A percentile compares a stretch with the other conserved stretches of the same genome.
Evolutionary conservation across 2,888 invertebrate species (phyloP).

Genomic region (Cybosia mesomella): DNA sequence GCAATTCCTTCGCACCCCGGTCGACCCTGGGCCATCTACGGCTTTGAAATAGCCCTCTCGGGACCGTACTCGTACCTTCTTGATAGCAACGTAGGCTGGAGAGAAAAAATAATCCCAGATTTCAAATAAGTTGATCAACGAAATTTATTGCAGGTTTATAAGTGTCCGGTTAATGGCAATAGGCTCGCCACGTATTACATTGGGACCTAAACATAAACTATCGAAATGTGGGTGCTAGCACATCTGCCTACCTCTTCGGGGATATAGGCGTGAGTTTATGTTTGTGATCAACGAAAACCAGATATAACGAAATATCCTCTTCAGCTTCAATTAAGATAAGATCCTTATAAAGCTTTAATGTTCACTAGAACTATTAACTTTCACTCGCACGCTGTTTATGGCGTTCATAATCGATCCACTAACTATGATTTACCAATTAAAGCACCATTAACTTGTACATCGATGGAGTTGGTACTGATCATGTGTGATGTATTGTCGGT

Average conservation of each 20-base stretch:
- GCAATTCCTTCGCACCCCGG: no score
- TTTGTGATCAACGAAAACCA: conserved; percentile 45
- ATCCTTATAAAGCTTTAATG: conserved; percentile 59
- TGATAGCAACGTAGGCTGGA: not conserved
- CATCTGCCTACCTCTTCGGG: no score
- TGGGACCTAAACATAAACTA: no score
- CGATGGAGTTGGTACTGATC: conserved; percentile 13
- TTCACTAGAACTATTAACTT: conserved; percentile 55
- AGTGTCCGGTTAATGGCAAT: no score
- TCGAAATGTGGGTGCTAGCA: no score
- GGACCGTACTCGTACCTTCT: not conserved
- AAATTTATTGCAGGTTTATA: no score
- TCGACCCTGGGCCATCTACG: no score
- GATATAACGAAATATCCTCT: conserved; percentile 57
- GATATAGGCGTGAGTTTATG: no score
- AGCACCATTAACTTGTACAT: conserved; percentile 45
- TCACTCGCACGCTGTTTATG: conserved; percentile 50
- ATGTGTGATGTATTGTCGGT: not conserved
- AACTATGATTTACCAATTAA: conserved; percentile 55
- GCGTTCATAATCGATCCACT: conserved; percentile 45
- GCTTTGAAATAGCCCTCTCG: no score
- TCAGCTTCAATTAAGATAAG: conserved; percentile 65
- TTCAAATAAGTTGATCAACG: conserved; percentile 20
- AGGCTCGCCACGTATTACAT: no score
- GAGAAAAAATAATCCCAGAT: not conserved